Conservation (phyloP, 2,888 invertebrate species). For the Podabrus alpinus region DNA sequence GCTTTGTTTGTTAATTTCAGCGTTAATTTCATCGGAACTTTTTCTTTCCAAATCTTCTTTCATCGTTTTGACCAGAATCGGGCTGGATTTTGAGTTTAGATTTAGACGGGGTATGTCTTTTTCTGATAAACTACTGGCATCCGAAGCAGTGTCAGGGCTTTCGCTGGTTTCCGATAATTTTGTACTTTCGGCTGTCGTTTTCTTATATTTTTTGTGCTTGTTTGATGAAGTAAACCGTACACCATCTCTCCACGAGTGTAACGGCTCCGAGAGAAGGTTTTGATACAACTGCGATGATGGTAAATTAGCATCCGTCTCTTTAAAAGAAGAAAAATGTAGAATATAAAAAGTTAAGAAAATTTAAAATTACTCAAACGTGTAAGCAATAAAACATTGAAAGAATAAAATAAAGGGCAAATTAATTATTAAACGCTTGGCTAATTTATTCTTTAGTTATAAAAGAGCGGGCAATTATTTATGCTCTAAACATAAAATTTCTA, state of each 20-base stretch:
- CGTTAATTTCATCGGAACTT: not conserved
- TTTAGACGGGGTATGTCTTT: not conserved
- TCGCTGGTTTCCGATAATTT: not conserved
- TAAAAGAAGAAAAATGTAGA: not conserved
- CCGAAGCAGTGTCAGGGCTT: conserved; percentile 10
- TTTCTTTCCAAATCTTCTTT: not conserved
- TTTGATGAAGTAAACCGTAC: not conserved
- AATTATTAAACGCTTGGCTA: not conserved
- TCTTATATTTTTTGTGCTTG: conserved; percentile 7
- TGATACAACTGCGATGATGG: conserved; percentile 42
- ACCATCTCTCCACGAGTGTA: conserved; percentile 42
- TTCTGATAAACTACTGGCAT: conserved; percentile 8
- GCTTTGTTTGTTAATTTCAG: not conserved
- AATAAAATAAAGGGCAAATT: not conserved
- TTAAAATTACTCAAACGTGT: not conserved
- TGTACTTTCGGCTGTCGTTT: not conserved
- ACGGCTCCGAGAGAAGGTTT: conserved; percentile 46
- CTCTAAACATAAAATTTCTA: not conserved
- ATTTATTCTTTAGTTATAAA: not conserved
- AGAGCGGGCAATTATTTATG: not conserved
- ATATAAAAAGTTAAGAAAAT: not conserved
- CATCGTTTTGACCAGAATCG: not conserved
- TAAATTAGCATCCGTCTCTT: conserved; percentile 9
- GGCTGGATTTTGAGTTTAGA: not conserved
- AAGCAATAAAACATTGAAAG: not conserved